Evolutionary conservation across 2,888 invertebrate genomes (phyloP), one percentile per base, ranked within the genome.

Genomic region (Oithona nana): DNA sequence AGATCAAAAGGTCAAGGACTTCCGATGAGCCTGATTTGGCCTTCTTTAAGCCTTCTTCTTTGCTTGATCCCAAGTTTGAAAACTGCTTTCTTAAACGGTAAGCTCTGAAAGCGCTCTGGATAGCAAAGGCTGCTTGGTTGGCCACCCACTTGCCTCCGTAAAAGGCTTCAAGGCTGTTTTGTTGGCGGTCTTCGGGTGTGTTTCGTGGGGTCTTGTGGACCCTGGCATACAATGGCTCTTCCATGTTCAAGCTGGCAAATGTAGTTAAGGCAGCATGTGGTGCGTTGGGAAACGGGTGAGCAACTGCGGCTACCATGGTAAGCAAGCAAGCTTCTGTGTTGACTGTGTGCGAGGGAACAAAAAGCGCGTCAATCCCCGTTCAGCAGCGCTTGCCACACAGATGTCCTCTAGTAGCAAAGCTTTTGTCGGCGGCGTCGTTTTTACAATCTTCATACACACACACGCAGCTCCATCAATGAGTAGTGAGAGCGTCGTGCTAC

Each of bases 91-190:
- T 29, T 1, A 56, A 56, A 16, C 52, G 24, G 52, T 56, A 62
- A 6, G 52, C 29, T 20, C 62, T n/a, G n/a, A 20, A 62, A n/a
- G 55, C 31, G 8, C 39, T 16, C 28, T 62, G 62, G 30, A 62
- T 62, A 4, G 57, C 39, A 13, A 54, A 48, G 26, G 62, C 62
- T n/a, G 56, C 55, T 30, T 50, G 20, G 39, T 62, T 39, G 8
- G 56, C 11, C 1, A 29, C 6, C 20, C 13, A 20, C 20, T 31
- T n/a, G 1, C 48, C 59, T 3, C 59, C 48, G 48, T 59, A 48
- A 2, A 20, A 3, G 3, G 11, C 24, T 24, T 59, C 59, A 20
- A 59, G 24, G 22, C 30, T 11, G n/a, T 59, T 3, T 39, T 31
- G 20, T 28, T 59, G 48, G 3, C 39, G 3, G 2, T 26, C 24